Evolutionary conservation across 1,140 invertebrate genomes (phyloP), one percentile per base, ranked within the genome.

Genomic region (Bicyclus anynana): DNA sequence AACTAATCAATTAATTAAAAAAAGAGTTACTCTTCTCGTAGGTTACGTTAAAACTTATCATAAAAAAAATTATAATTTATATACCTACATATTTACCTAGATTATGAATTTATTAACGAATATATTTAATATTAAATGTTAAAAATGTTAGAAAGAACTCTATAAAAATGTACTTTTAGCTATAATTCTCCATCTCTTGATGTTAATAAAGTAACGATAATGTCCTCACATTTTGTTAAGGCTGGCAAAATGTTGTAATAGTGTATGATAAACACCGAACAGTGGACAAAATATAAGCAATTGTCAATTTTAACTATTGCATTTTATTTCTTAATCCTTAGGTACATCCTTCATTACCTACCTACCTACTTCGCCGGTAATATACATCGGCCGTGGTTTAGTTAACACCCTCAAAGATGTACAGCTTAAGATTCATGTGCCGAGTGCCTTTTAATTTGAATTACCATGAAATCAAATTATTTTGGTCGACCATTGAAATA

Each of bases 211-310:
- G n/a, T 12, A 12, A 33, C 17, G 17, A 21, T n/a, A 37, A 18
- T 50, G 37, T 44, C 57, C 33, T n/a, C 63, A 62, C 83, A 84
- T 84, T 84, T 87, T 83, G 84, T 71, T 48, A 74, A 77, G 81
- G 81, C 84, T 87, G 84, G 77, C 84, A 83, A 81, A 84, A 82
- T 82, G 83, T 77, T 62, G 62, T n/a, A 33, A 46, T 59, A 58
- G 77, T 69, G 55, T 70, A 74, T 65, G 49, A 60, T 64, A 67
- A 60, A 56, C 48, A 53, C 64, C 75, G 42, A 57, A 64, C 56
- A 62, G 62, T 64, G 47, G 20, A 10, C 13, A 62, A 56, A 80
- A 79, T 86, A 86, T 80, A 84, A 55, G 76, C 78, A 79, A 74
- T 77, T 81, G 72, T 80, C 74, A 78, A 80, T 79, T 79, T 72